A percentile compares a stretch with the other conserved stretches of the same genome.
phyloP scores from a whole-genome alignment of 2,888 invertebrate species.

The Dicyrtoma fusca region DNA sequence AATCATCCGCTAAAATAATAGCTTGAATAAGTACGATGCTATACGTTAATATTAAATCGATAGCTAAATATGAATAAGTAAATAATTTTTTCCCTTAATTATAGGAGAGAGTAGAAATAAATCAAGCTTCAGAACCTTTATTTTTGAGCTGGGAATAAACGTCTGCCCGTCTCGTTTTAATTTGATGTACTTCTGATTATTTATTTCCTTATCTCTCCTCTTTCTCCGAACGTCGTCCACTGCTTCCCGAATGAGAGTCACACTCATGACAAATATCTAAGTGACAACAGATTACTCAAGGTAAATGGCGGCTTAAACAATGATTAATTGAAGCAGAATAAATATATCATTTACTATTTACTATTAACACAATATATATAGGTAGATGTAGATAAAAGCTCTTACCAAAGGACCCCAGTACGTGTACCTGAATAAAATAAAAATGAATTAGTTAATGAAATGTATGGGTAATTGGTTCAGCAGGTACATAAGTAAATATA shows the following conservation, averaged over 20 bases:
- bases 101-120: too few species aligned
- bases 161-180: slow-evolving; percentile 67
- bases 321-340: not conserved
- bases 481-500: too few species aligned
- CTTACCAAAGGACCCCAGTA: slow-evolving; percentile 96
- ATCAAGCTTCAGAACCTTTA: slow-evolving; percentile 69
- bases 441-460: too few species aligned
- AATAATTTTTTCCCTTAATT: too few species aligned
- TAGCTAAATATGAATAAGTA: too few species aligned
- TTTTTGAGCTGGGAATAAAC: slow-evolving; percentile 80
- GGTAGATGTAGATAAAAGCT: slow-evolving; percentile 40
- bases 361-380: slow-evolving; percentile 10
- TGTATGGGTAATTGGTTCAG: too few species aligned
- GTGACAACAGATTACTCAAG: slow-evolving; percentile 8
- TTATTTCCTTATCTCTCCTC: slow-evolving; percentile 94
- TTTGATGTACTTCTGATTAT: slow-evolving; percentile 88
- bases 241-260: slow-evolving; percentile 95
- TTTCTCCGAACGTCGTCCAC: slow-evolving; percentile 93
- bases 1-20: not conserved
- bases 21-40: not conserved
- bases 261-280: slow-evolving; percentile 90
- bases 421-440: too few species aligned
- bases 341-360: not conserved
- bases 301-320: not conserved
- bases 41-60: too few species aligned